phyloP scores from a whole-genome alignment of 2,888 invertebrate genomes.

The Piscicola geometra region DNA sequence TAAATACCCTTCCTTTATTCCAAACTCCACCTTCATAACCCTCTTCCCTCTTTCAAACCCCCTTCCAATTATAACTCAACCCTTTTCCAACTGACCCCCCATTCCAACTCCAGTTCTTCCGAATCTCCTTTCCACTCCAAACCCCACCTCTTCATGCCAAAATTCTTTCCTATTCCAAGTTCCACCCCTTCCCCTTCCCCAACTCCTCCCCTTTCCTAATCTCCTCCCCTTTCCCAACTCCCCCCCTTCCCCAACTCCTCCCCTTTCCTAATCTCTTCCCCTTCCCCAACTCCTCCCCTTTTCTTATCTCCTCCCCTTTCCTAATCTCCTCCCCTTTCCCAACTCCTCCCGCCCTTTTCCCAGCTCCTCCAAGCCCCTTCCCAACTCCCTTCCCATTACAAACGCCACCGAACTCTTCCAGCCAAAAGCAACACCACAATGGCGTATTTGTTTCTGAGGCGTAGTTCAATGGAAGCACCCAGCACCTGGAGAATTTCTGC shows the following conservation, averaged over 20 bases:
- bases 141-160: background rate
- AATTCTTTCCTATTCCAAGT: background rate
- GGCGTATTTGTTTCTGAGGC: too few species aligned
- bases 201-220: background rate
- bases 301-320: background rate
- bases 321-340: background rate
- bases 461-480: too few species aligned
- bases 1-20: too few species aligned
- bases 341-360: too few species aligned
- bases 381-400: background rate
- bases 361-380: background rate
- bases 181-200: background rate
- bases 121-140: background rate
- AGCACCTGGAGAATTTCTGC: background rate
- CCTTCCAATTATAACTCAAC: background rate
- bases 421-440: background rate
- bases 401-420: background rate
- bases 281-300: background rate
- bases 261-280: background rate
- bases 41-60: background rate
- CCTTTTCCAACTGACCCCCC: background rate
- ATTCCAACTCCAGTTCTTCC: background rate
- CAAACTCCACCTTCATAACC: background rate
- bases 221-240: too few species aligned
- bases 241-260: background rate